phyloP scores from a whole-genome alignment of 2,113 vertebrate species.

The Proteles cristata region DNA sequence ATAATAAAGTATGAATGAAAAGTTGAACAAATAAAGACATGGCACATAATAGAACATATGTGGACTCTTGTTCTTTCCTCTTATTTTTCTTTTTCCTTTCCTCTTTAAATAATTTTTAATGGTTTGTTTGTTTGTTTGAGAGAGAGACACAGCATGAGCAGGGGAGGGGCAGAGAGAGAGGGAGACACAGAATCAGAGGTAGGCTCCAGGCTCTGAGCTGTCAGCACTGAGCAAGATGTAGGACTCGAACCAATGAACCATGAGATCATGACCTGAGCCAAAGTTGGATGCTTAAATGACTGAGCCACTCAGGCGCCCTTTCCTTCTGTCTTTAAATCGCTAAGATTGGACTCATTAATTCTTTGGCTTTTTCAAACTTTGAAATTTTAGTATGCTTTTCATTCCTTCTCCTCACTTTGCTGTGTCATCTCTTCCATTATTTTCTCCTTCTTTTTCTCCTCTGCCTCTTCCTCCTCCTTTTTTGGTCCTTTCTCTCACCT shows the following conservation, averaged over 20 bases:
- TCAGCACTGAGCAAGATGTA: too few relatives aligned
- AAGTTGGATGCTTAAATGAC: too few relatives aligned
- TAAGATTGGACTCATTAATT: not conserved
- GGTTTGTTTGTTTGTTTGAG: too few relatives aligned
- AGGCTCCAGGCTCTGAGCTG: too few relatives aligned
- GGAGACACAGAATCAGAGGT: too few relatives aligned
- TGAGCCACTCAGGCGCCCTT: not conserved
- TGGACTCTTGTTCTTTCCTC: not conserved
- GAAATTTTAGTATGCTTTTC: not conserved
- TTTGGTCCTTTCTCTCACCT: not conserved
- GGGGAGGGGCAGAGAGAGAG: too few relatives aligned
- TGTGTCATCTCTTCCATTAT: not conserved
- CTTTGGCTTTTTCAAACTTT: conserved; percentile 8
- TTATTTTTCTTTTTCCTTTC: not conserved
- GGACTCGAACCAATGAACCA: too few relatives aligned
- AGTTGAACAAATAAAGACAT: not conserved
- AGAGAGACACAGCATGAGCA: too few relatives aligned
- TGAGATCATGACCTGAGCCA: too few relatives aligned
- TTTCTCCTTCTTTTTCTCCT: not conserved
- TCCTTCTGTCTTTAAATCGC: not conserved
- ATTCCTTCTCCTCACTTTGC: not conserved
- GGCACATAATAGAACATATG: not conserved
- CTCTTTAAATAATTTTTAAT: not conserved
- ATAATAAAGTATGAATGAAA: not conserved
- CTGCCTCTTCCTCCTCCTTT: not conserved